Base-by-base conservation (phyloP, 64 coral and sea anemone genomes). In the Stichodactyla mertensii region DNA sequence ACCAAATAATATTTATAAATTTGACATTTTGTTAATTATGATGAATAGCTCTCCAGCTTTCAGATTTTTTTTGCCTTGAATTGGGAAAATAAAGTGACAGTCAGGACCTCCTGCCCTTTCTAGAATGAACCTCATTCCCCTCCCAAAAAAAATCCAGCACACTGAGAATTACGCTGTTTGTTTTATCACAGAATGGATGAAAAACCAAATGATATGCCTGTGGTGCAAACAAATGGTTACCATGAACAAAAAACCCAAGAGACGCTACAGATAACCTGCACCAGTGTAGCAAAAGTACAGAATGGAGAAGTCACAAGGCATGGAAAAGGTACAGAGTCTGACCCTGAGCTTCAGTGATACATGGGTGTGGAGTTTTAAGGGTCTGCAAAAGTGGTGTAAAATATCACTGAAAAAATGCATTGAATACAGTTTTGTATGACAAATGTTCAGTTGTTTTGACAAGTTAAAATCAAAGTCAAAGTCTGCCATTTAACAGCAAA, bases 261-360 rank as follows among this genome's bases (percentile, higher is more conserved):
- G 19, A 62, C 57, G 18, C 83, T 95, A 0, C 80, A 82, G 20
- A 92, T 90, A 19, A 77, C 85, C 20, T 87, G 28, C 61, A 90
- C 71, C 13, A 92, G 85, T 67, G 70, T 89, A 15, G 90, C 60
- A 18, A 96, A 82, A 88, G 94, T 96, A 54, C 94, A 89, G 14
- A 96, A 96, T 92, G 94, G 94, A 87, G 87, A 89, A 59, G 79
- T 96, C 11, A 23, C 81, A 16, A 78, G 85, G 80, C 88, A 85
- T 55, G 64, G 91, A 16, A 96, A 90, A 96, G 94, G 94, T 96
- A 85, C 78, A 81, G 78, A 81, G 26, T 53, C 78, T 81, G 78
- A 81, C 36, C 54, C 78, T 20, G 78, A 81, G 24, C 69, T 28
- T 28, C 69, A 74, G 24, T 74, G 69, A 74, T 66, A n/a, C 62